A percentile compares a stretch with the other conserved stretches of the same genome.
Evolutionary conservation across 2,888 invertebrate genomes (phyloP).

Genomic region (Dasypogon diadema): DNA sequence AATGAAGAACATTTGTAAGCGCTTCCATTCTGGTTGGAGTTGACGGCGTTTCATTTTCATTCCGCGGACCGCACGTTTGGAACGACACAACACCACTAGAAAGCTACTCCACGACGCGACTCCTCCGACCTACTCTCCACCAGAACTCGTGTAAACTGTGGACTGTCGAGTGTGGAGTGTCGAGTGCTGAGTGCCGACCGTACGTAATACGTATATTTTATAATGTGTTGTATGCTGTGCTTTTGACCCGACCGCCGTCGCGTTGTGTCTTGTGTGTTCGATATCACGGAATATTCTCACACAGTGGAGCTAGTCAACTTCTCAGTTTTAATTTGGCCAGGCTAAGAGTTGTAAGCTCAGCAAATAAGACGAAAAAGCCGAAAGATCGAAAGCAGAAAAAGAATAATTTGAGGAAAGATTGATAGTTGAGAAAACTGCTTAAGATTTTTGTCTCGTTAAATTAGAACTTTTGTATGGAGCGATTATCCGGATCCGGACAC

Average conservation of each 20-base stretch:
- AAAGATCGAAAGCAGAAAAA: constrained; percentile 41
- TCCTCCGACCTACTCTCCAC: no score
- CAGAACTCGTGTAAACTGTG: no score
- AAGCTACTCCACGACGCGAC: no score
- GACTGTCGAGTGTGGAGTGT: no score
- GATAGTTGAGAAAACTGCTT: not conserved
- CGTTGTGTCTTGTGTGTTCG: constrained; percentile 40
- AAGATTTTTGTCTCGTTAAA: constrained; percentile 1
- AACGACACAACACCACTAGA: no score
- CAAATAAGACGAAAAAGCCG: constrained; percentile 44
- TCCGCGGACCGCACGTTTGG: no score
- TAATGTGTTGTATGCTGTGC: constrained; percentile 24
- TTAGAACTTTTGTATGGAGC: not conserved
- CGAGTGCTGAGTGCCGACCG: no score
- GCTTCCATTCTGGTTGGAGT: constrained; percentile 2
- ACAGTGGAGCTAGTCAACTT: constrained; percentile 45
- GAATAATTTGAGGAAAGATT: not conserved
- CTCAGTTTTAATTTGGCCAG: constrained; percentile 58
- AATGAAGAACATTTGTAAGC: constrained; percentile 24
- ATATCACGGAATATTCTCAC: constrained; percentile 45
- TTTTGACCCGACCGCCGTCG: constrained; percentile 33
- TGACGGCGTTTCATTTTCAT: not conserved
- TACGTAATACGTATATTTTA: no score
- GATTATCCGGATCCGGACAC: not conserved
- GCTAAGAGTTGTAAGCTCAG: constrained; percentile 55